Evolutionary conservation across 2,888 invertebrate genomes (phyloP), one percentile per base, ranked within the genome.

Genomic region (Tetranychus piercei): DNA sequence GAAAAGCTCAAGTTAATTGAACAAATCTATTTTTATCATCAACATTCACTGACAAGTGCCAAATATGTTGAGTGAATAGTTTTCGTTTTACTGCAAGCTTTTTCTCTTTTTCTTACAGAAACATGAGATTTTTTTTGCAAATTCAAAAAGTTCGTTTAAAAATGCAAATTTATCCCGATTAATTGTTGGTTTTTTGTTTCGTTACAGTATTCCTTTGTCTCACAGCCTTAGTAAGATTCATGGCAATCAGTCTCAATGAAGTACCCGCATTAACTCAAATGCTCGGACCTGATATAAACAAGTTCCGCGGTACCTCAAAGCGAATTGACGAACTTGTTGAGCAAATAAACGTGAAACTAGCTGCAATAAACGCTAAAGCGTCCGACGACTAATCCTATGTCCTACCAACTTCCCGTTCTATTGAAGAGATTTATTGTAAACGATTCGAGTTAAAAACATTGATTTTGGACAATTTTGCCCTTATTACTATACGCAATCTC

Each of bases 221-320:
- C 84, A 89, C 88, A 79, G 89, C 92, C 0, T 85, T 94, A 78
- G 87, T 88, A 18, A 85, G 88, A 77, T 89, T 90, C 80, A 87
- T 87, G 76, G 86, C 88, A 81, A 89, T 92, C 80, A 90, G 91
- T 67, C 84, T 86, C 9, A 88, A 88, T 78, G 81, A 93, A 83
- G 92, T 93, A 79, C 91, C 91, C 66, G 91, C 91, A 82, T 86
- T 94, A 77, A 88, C 93, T 78, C 90, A 91, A 82, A 89, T 94
- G 89, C 89, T 94, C 81, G 93, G 93, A 34, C 93, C 93, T 11
- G 88, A 89, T 83, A 91, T 93, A 71, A 86, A 87, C 80, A 88
- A 88, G 80, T 92, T 91, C 84, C 87, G 88, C 81, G 92, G 92
- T 67, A 87, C 87, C 76, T 92, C 92, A 77, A 86, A 87, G 79